Evolutionary conservation across 2,113 vertebrate genomes (phyloP).

Genomic region (Alligator mississippiensis): DNA sequence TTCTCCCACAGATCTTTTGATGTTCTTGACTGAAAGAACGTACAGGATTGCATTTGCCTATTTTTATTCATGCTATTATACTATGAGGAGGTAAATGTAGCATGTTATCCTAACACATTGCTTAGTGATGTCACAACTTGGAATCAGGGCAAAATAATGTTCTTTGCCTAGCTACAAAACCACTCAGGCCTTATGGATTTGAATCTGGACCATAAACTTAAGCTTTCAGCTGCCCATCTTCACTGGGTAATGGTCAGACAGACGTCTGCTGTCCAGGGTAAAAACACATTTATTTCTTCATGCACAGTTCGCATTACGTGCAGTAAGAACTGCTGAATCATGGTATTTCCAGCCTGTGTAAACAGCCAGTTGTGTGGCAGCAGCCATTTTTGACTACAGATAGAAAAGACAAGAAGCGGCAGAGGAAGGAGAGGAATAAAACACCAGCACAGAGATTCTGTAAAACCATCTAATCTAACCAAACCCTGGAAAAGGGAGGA

Average conservation of each 20-base stretch:
- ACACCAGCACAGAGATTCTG: not conserved
- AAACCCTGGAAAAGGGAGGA: too few species aligned
- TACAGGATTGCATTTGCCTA: too few species aligned
- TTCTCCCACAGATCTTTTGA: not conserved
- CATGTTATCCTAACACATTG: not conserved
- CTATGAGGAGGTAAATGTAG: not conserved
- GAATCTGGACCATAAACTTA: not conserved
- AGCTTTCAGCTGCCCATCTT: not conserved
- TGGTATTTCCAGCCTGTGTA: not conserved
- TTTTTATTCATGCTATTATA: too few species aligned
- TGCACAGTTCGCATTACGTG: not conserved
- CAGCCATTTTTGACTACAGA: not conserved
- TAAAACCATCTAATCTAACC: too few species aligned
- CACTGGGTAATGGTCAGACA: not conserved
- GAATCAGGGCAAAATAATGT: not conserved
- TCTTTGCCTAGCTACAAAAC: not conserved
- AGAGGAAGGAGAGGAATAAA: not conserved
- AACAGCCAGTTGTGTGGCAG: not conserved
- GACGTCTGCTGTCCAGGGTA: not conserved
- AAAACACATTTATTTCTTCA: not conserved
- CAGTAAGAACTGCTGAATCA: not conserved
- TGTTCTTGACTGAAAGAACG: not conserved
- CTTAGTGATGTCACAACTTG: not conserved
- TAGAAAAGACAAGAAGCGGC: not conserved
- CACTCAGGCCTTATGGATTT: not conserved